Conservation (phyloP, 2,113 vertebrate genomes). For the Proteles cristata region DNA sequence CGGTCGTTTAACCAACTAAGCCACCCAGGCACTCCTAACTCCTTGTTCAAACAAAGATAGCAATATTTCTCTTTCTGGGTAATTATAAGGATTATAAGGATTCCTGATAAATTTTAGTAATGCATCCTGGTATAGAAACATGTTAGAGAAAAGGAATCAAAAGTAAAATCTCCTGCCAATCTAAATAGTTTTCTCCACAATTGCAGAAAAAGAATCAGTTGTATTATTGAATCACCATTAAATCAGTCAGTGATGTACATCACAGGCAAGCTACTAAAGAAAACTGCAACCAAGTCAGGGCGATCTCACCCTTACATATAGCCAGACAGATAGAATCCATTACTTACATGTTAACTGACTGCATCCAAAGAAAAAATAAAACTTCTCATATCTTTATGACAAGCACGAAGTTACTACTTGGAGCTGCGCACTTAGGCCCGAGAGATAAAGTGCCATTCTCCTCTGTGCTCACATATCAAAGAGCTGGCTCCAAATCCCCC, state of each 20-base stretch:
- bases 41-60: conserved; percentile 14
- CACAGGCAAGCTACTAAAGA: background rate
- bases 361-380: background rate
- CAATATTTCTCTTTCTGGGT: background rate
- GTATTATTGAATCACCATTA: background rate
- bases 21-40: background rate
- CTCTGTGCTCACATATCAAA: background rate
- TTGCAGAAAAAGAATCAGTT: background rate
- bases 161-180: conserved; percentile 18
- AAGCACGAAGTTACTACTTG: background rate
- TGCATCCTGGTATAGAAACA: background rate
- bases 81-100: conserved; percentile 37
- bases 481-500: background rate
- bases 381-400: background rate
- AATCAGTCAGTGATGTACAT: background rate
- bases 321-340: background rate
- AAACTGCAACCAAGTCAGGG: background rate
- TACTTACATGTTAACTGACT: background rate
- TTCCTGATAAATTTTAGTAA: conserved; percentile 21
- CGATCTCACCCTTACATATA: background rate
- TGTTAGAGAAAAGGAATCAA: conserved; percentile 28
- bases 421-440: background rate
- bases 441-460: background rate
- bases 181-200: conserved; percentile 18
- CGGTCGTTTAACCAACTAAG: too few relatives aligned